Conservation (phyloP, 2,797 vertebrate species). For the Argyrosomus regius region DNA sequence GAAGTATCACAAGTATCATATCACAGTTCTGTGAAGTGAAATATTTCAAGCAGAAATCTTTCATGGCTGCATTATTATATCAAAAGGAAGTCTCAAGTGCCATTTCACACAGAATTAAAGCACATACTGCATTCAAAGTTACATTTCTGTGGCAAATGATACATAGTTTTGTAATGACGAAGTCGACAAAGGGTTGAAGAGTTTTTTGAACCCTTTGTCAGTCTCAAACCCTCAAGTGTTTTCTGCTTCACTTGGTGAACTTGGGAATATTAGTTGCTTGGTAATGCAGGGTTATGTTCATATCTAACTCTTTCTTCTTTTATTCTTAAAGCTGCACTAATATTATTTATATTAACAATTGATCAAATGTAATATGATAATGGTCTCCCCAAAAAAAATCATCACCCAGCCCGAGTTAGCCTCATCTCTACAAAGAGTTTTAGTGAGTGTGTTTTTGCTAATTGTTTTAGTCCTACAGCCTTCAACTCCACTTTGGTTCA, state of each 20-base stretch:
- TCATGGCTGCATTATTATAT: not conserved
- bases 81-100: not conserved
- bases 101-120: not conserved
- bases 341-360: slow-evolving; percentile 1
- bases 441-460: no score
- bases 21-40: not conserved
- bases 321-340: not conserved
- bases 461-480: no score
- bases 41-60: not conserved
- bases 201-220: not conserved
- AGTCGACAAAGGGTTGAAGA: not conserved
- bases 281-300: not conserved
- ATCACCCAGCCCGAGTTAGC: no score
- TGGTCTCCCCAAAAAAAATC: not conserved
- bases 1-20: not conserved
- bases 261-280: not conserved
- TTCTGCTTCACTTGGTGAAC: not conserved
- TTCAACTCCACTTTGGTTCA: no score
- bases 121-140: not conserved
- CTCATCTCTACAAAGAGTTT: no score
- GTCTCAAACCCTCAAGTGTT: not conserved
- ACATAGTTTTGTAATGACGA: not conserved
- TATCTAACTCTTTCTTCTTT: no score
- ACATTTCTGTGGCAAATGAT: not conserved
- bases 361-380: not conserved